Evolutionary conservation across 2,888 invertebrate species (phyloP).

Genomic region (Odontocolon sp.): DNA sequence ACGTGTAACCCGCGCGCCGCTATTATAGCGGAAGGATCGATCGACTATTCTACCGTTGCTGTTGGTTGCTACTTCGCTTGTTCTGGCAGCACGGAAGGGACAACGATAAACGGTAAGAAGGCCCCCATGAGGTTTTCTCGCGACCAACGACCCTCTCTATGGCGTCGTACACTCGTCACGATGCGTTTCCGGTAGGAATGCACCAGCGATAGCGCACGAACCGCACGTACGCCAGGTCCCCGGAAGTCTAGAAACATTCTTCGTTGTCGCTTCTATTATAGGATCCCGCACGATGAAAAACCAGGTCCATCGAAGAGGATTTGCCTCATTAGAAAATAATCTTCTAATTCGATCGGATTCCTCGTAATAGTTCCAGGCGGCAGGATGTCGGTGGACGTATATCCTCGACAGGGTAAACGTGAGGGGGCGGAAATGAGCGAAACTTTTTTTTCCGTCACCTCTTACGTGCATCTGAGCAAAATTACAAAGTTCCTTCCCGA

Average conservation of each 20-base stretch:
- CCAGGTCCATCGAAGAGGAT: constrained; percentile 24
- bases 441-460: constrained; percentile 10
- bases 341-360: constrained; percentile 31
- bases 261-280: too few relatives aligned
- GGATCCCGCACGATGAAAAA: constrained; percentile 31
- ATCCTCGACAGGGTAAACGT: neutral
- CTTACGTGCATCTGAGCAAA: neutral
- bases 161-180: constrained; percentile 14
- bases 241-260: too few relatives aligned
- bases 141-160: constrained; percentile 33
- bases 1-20: constrained; percentile 7
- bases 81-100: neutral
- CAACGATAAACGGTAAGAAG: neutral
- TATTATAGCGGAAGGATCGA: constrained; percentile 63
- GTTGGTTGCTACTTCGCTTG: constrained; percentile 1
- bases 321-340: constrained; percentile 35
- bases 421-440: constrained; percentile 1
- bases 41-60: constrained; percentile 58
- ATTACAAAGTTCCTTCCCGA: neutral
- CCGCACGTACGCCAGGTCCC: too few relatives aligned
- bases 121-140: constrained; percentile 6
- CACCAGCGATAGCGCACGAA: too few relatives aligned
- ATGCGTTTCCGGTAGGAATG: constrained; percentile 41
- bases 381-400: constrained; percentile 6
- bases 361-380: neutral